Base-by-base conservation (phyloP, 2,113 vertebrate genomes). In the Psettodes erumei region DNA sequence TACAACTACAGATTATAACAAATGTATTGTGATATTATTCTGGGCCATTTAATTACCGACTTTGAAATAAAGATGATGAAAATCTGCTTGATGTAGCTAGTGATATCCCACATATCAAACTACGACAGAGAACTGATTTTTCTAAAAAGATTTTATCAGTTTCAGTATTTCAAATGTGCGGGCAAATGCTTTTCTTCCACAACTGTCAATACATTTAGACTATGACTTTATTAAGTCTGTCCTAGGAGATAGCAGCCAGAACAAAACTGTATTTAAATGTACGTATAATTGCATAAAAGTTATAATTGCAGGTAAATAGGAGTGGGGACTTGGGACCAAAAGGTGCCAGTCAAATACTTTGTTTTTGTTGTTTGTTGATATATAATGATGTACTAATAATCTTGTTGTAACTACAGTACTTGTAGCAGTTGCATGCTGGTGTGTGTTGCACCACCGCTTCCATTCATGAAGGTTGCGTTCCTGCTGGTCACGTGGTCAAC, bases 401-500 rank as follows among this genome's bases (percentile, higher is more conserved):
- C n/a, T n/a, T n/a, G n/a, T n/a, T n/a, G n/a, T n/a, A n/a, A n/a
- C n/a, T n/a, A n/a, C n/a, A n/a, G n/a, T n/a, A n/a, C n/a, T n/a
- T n/a, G n/a, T n/a, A n/a, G n/a, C n/a, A n/a, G n/a, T n/a, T n/a
- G n/a, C n/a, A n/a, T n/a, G n/a, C n/a, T n/a, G n/a, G 15, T 25
- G n/a, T 60, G 15, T 19, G 13, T 54, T 53, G 45, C 58, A 58
- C 13, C 1, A 1, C 45, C 11, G 1, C 10, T 0, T 6, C 30
- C 23, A 51, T 67, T 50, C 55, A 67, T 19, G 3, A 51, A 45
- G 1, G 23, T 47, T 2, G 38, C 43, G 7, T 53, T 40, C 13
- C 32, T 21, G 23, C 4, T 3, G 64, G 50, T 82, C 87, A 92
- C 88, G 71, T 92, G 88, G 73, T 5, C 28, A 1, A 0, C 21